phyloP scores from a whole-genome alignment of 37 sponge, comb jelly and placozoan species.

The Geodia barretti region DNA sequence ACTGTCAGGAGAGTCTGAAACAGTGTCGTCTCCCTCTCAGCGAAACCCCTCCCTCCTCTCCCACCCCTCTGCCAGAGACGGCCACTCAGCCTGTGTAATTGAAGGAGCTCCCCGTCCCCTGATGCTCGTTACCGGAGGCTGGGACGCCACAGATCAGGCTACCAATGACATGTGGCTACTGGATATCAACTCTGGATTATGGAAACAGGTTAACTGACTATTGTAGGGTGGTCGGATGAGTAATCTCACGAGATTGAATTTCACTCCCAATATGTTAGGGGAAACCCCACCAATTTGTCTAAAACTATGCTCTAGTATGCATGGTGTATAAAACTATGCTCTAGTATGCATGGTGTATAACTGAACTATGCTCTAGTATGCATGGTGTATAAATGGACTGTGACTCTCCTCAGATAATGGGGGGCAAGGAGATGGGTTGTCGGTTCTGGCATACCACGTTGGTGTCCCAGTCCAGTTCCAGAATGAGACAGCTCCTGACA shows the following conservation, averaged over 20 bases:
- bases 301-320: no score
- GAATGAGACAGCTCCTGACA: slow-evolving; percentile 26
- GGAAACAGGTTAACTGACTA: slow-evolving; percentile 70
- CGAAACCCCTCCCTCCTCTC: slow-evolving; percentile 7
- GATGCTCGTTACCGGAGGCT: slow-evolving; percentile 18
- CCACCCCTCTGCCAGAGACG: slow-evolving; percentile 32
- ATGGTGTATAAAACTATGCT: no score
- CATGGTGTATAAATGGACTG: no score
- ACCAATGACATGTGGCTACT: slow-evolving; percentile 43
- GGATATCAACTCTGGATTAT: slow-evolving; percentile 22
- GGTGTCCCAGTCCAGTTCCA: slow-evolving; percentile 11
- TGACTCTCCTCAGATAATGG: neutral
- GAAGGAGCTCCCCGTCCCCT: slow-evolving; percentile 3
- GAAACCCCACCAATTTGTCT: no score
- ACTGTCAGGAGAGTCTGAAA: neutral
- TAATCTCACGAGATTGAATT: no score
- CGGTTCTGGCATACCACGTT: slow-evolving; percentile 46
- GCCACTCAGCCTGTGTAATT: slow-evolving; percentile 43
- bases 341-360: no score
- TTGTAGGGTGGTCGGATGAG: no score
- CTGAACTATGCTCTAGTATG: no score
- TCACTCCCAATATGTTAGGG: no score
- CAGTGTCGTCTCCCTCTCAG: neutral
- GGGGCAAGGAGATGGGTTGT: neutral
- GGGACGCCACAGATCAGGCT: slow-evolving; percentile 15